Conservation (phyloP, 2,113 vertebrate species). For the Nasalis larvatus region DNA sequence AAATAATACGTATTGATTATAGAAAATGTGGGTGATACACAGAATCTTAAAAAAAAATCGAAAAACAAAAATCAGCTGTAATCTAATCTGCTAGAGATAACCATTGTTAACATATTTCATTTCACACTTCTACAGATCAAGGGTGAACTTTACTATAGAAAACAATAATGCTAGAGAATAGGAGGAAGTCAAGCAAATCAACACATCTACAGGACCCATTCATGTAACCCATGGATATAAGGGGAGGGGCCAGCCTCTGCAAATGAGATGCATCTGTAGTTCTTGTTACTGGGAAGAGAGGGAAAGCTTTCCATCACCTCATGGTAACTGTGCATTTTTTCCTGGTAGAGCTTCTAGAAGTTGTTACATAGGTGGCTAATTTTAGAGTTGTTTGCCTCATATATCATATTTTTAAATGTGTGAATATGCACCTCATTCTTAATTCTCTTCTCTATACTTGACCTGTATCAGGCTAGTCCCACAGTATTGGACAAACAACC, state of each 20-base stretch:
- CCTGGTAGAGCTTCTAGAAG: neutral
- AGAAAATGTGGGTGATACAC: neutral
- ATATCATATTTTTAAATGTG: neutral
- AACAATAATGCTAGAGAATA: neutral
- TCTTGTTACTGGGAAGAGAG: neutral
- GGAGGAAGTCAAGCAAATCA: neutral
- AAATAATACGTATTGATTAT: neutral
- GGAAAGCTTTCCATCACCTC: neutral
- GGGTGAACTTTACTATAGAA: neutral
- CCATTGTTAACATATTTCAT: neutral
- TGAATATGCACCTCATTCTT: neutral
- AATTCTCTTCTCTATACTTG: neutral
- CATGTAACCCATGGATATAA: neutral
- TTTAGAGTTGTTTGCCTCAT: neutral
- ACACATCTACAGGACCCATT: neutral
- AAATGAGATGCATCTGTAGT: neutral
- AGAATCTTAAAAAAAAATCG: neutral
- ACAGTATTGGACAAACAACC: neutral
- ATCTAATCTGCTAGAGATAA: neutral
- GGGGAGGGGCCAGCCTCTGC: neutral
- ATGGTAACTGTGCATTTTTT: neutral
- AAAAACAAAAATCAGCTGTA: neutral
- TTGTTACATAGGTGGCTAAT: neutral
- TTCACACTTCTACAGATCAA: neutral
- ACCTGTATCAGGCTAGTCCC: neutral